These are phyloP conservation scores for Chironomus tepperi DNA, from an alignment of 1,140 invertebrate species.

Conservation along the genomic window DNA sequence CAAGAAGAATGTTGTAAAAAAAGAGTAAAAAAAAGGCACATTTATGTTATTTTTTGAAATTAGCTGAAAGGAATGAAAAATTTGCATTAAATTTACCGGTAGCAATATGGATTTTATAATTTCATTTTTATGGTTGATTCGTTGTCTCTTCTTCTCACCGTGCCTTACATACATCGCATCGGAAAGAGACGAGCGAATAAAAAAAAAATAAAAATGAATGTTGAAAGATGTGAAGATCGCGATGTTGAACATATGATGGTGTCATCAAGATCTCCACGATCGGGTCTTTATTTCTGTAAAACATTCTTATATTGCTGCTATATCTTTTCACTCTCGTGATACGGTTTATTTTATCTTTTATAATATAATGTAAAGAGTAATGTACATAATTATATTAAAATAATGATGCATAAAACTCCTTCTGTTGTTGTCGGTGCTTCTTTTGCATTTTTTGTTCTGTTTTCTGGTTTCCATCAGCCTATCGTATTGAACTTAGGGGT, in stretches of 20 bases:
- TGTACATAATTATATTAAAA: slow-evolving; percentile 15
- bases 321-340: too few species aligned
- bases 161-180: neutral
- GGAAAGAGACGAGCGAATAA: neutral
- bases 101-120: slow-evolving; percentile 9
- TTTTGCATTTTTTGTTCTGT: neutral
- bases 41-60: slow-evolving; percentile 10
- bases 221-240: slow-evolving; percentile 12
- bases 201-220: neutral
- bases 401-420: slow-evolving; percentile 2
- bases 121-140: slow-evolving; percentile 14
- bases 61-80: slow-evolving; percentile 12
- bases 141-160: neutral
- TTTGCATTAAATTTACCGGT: slow-evolving; percentile 7
- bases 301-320: too few species aligned
- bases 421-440: neutral
- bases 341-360: too few species aligned
- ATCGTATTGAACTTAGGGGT: neutral
- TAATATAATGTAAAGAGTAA: neutral
- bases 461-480: neutral
- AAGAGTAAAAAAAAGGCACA: neutral
- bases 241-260: slow-evolving; percentile 12
- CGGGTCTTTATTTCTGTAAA: too few species aligned
- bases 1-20: neutral
- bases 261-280: neutral